phyloP scores from a whole-genome alignment of 2,888 invertebrate genomes.

The Cryptocheilus praepositus region DNA sequence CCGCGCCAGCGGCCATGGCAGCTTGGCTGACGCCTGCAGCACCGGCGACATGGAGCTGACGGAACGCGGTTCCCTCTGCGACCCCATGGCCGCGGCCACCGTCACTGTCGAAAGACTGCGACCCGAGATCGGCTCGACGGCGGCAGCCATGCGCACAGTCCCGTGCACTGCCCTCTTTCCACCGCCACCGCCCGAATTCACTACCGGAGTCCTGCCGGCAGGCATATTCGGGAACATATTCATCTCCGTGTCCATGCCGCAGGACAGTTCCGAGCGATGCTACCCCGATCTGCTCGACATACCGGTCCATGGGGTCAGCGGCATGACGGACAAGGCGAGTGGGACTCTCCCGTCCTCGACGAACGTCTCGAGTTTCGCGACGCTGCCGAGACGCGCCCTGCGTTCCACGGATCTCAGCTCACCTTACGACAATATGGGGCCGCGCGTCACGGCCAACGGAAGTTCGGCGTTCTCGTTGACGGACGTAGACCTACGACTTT shows the following conservation, averaged over 20 bases:
- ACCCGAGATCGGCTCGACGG: conserved; percentile 47
- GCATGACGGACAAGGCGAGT: conserved; percentile 17
- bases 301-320: conserved; percentile 72
- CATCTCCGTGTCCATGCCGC: conserved; percentile 87
- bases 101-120: conserved; percentile 74
- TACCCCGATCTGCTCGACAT: conserved; percentile 89
- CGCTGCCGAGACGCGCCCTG: conserved; percentile 76
- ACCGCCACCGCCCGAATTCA: conserved; percentile 75
- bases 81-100: conserved; percentile 71
- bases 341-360: conserved; percentile 66
- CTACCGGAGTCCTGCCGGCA: conserved; percentile 74
- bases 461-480: conserved; percentile 91
- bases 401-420: conserved; percentile 78
- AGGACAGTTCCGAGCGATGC: conserved; percentile 84
- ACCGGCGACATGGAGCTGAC: conserved; percentile 67
- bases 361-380: conserved; percentile 72
- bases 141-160: conserved; percentile 70
- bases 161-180: conserved; percentile 74
- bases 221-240: conserved; percentile 86
- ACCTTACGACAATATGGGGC: conserved; percentile 93
- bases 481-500: conserved; percentile 76
- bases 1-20: conserved; percentile 60
- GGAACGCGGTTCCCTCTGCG: conserved; percentile 64
- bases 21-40: conserved; percentile 64
- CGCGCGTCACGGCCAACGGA: conserved; percentile 91